Evolutionary conservation across 2,113 vertebrate species (phyloP).

Genomic region (Tor tambroides): DNA sequence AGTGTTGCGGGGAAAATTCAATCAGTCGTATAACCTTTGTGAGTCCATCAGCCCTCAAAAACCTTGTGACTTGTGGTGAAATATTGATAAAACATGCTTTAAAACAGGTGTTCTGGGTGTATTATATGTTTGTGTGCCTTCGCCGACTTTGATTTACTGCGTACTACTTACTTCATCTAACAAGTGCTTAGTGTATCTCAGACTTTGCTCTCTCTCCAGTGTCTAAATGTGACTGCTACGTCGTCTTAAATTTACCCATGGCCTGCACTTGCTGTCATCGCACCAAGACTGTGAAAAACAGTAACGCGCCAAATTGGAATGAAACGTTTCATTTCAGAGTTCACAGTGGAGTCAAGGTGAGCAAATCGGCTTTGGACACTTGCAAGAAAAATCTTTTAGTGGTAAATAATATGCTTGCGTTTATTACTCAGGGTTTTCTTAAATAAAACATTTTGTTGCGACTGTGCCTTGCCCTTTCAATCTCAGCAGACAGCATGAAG

Average conservation of each 20-base stretch:
- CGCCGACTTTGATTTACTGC: too few species aligned
- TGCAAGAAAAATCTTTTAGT: background rate
- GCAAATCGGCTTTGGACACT: background rate
- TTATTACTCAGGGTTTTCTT: background rate
- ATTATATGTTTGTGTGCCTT: too few species aligned
- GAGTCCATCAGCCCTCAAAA: background rate
- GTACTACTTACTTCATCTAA: background rate
- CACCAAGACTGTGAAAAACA: conserved; percentile 79
- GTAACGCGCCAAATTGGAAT: conserved; percentile 81
- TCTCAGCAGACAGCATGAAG: background rate
- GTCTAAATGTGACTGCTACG: conserved; percentile 78
- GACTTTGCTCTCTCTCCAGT: conserved; percentile 42
- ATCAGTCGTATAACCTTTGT: conserved; percentile 60
- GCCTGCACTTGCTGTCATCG: conserved; percentile 71
- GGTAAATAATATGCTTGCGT: background rate
- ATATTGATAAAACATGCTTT: background rate
- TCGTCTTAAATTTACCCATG: conserved; percentile 82
- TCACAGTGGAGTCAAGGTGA: conserved; percentile 81
- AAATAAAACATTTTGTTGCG: background rate
- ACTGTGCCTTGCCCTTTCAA: background rate
- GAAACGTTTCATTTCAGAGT: conserved; percentile 83
- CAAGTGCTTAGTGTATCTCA: background rate
- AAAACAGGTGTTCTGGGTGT: background rate
- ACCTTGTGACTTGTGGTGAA: background rate
- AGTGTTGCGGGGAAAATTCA: conserved; percentile 54